Base-by-base conservation (phyloP, 2,113 vertebrate genomes). In the Melanocharis versteri region DNA sequence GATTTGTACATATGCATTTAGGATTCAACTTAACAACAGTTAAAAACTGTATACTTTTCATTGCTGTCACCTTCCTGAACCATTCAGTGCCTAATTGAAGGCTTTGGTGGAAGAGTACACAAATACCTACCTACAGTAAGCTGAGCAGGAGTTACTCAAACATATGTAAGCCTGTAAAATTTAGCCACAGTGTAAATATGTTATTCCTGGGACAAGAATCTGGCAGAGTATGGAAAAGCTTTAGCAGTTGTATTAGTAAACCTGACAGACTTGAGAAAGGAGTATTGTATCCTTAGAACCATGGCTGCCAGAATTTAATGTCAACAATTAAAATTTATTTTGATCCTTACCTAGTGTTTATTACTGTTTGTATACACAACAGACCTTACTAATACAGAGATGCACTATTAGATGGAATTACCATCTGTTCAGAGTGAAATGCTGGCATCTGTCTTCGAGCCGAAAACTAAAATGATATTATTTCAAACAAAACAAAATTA, bases 241-340 rank as follows among this genome's bases (percentile, higher is more conserved):
- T 97, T 87, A 89, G 75, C 82, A 78, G 92, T 96, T 83, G 90
- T 97, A 71, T 98, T 96, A 94, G 97, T 98, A 97, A 98, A 98
- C 92, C 97, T 97, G 97, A 98, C 98, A 98, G 97, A 97, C 97
- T 98, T 98, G 97, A 96, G 96, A 97, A 98, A 97, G 94, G 97
- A 97, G 92, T 97, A 97, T 95, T 97, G 94, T 97, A 97, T 97
- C 96, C 96, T 98, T 97, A 97, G 97, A 98, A 98, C 95, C 45
- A 56, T 94, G 96, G 92, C 98, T 98, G 98, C 98, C 98, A 99
- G 98, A 97, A 98, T 98, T 98, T 98, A 98, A 98, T 99, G 98
- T 99, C 98, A 98, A 98, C 98, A 98, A 98, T 98, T 98, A 98
- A 98, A 98, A 99, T 99, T 99, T 98, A 99, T 99, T 98, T 98